Base-by-base conservation (phyloP, 2,888 invertebrate species). In the Pristionchus exspectatus region DNA sequence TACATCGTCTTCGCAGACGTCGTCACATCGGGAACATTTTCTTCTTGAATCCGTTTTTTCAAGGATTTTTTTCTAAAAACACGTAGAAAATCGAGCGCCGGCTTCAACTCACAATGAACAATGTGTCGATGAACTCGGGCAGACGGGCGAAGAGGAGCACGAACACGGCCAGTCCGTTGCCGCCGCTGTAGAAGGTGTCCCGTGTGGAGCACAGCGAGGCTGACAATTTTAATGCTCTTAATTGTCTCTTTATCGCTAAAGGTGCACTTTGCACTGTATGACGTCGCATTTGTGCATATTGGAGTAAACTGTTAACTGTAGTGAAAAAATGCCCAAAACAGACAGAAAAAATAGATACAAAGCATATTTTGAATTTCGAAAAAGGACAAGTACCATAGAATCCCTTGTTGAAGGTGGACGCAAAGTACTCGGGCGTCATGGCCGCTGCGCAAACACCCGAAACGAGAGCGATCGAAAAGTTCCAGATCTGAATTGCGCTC, bases 111-210 rank as follows among this genome's bases (percentile, higher is more conserved):
- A 69, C 69, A 14, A 69, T 69, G 69, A 69, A 69, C 2, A 85
- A 21, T 1, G 84, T 85, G 59, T 85, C 84, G 38, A 85, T 85
- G 59, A 59, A 85, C 59, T 85, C 84, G 84, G 59, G 59, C 12
- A 85, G 59, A 14, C 84, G 84, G 0, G 59, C 33, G 24, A 85
- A 33, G 0, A 33, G 2, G 0, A 85, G 21, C 5, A 27, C 14
- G 69, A 69, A 69, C 2, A 69, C 5, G 1, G 69, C 69, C 16
- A 69, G 30, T 21, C 69, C 69, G 7, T 14, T 69, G 30, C 12
- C 2, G 27, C 69, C 30, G 9, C 2, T 16, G 30, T 16, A 69
- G 30, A 69, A 27, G 16, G 27, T 30, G 2, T 69, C 30, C 0
- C 69, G 69, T 33, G 69, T 69, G 21, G 69, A 30, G 69, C 69